Evolutionary conservation across 2,888 invertebrate genomes (phyloP).

Genomic region (Drosophila pseudotakahashii): DNA sequence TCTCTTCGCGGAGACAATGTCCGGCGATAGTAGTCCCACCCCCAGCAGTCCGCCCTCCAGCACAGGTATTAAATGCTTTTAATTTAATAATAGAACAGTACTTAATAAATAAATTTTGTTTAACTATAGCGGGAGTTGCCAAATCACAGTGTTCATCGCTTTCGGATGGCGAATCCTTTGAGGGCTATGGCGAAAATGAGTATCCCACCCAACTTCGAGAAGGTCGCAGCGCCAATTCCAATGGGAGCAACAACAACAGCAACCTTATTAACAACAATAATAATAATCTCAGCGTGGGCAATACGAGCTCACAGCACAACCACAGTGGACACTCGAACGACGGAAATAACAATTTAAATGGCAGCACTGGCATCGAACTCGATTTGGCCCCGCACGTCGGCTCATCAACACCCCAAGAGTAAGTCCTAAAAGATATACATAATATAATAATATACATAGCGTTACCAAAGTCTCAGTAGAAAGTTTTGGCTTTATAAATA

Average conservation of each 20-base stretch:
- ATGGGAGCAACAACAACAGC: slow-evolving; percentile 27
- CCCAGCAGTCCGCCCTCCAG: slow-evolving; percentile 84
- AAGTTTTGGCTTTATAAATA: too few species aligned
- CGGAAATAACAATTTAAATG: slow-evolving; percentile 78
- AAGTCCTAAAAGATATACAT: slow-evolving; percentile 45
- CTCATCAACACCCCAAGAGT: slow-evolving; percentile 79
- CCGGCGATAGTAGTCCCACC: slow-evolving; percentile 83
- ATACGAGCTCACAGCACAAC: slow-evolving; percentile 38
- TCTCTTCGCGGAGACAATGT: slow-evolving; percentile 75
- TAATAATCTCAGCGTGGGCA: slow-evolving; percentile 44
- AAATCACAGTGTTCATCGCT: slow-evolving; percentile 86
- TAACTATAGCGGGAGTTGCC: slow-evolving; percentile 74
- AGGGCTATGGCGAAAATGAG: slow-evolving; percentile 90
- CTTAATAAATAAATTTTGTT: not conserved
- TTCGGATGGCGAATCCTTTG: slow-evolving; percentile 92
- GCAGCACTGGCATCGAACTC: slow-evolving; percentile 81
- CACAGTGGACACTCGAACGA: slow-evolving; percentile 76
- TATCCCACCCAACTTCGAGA: slow-evolving; percentile 52
- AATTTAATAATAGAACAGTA: not conserved
- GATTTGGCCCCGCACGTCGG: slow-evolving; percentile 83
- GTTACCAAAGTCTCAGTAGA: not conserved
- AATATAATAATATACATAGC: too few species aligned
- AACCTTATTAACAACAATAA: slow-evolving; percentile 32
- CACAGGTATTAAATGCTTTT: slow-evolving; percentile 74
- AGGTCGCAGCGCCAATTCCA: slow-evolving; percentile 30